These are phyloP conservation scores for Hippopotamyrus pictus DNA, from an alignment of 2,797 vertebrate species.

Conservation along the genomic window DNA sequence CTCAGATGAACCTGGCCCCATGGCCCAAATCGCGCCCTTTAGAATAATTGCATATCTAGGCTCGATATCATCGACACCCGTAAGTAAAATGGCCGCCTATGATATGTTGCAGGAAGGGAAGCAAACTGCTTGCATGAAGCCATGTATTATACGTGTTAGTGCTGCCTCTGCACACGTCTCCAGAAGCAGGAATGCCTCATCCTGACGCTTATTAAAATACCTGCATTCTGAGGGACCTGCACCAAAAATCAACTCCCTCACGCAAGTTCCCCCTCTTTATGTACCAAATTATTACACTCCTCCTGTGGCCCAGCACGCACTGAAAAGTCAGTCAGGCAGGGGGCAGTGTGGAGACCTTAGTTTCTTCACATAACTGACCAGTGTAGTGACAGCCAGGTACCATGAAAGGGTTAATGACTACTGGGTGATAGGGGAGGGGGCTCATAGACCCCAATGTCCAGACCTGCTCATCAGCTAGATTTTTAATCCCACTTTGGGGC, in stretches of 20 bases:
- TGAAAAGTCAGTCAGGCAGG: slow-evolving; percentile 57
- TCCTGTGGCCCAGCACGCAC: slow-evolving; percentile 50
- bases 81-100: slow-evolving; percentile 52
- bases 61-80: slow-evolving; percentile 60
- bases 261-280: slow-evolving; percentile 60
- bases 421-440: background rate
- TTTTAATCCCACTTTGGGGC: slow-evolving; percentile 40
- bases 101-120: slow-evolving; percentile 63
- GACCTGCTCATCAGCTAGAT: slow-evolving; percentile 18
- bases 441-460: slow-evolving; percentile 15
- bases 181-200: slow-evolving; percentile 73
- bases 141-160: slow-evolving; percentile 78
- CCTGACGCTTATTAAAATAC: slow-evolving; percentile 77
- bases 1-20: slow-evolving; percentile 51
- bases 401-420: slow-evolving; percentile 46
- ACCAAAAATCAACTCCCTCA: slow-evolving; percentile 45
- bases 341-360: slow-evolving; percentile 48
- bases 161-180: slow-evolving; percentile 70
- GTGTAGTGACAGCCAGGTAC: slow-evolving; percentile 39
- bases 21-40: slow-evolving; percentile 72
- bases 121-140: slow-evolving; percentile 64
- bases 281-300: slow-evolving; percentile 73
- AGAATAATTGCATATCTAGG: slow-evolving; percentile 80
- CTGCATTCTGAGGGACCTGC: slow-evolving; percentile 56
- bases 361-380: slow-evolving; percentile 64